Conservation (phyloP, 2,888 invertebrate species). For the Tridacna gigas region DNA sequence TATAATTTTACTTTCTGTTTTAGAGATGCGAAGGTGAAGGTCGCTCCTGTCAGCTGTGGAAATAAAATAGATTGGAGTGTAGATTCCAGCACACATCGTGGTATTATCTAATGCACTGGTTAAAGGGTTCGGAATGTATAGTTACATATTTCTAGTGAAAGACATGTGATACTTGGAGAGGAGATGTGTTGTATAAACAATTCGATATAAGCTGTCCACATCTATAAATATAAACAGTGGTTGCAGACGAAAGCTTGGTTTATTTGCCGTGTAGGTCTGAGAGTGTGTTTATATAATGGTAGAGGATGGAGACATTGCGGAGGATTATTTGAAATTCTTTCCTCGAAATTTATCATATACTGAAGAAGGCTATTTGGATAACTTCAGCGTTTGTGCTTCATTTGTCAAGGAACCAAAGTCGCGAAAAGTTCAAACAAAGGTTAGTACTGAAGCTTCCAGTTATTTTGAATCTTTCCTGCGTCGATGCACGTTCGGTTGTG, state of each 20-base stretch:
- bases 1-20: constrained; percentile 38
- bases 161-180: too few species aligned
- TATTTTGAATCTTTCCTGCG: constrained; percentile 10
- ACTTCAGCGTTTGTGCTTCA: constrained; percentile 72
- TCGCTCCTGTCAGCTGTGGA: background rate
- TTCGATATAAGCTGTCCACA: too few species aligned
- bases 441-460: background rate
- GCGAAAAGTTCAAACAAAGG: background rate
- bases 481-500: constrained; percentile 11
- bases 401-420: constrained; percentile 67
- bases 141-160: too few species aligned
- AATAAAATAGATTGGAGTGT: too few species aligned
- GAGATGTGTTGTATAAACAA: too few species aligned
- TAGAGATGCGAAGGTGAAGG: constrained; percentile 42
- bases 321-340: constrained; percentile 63
- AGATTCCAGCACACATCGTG: too few species aligned
- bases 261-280: background rate
- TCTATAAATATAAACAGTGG: too few species aligned
- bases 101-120: too few species aligned
- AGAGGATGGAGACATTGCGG: constrained; percentile 42
- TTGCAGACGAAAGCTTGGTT: too few species aligned
- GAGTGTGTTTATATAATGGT: constrained; percentile 47
- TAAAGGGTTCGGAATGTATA: too few species aligned
- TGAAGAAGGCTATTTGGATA: constrained; percentile 75
- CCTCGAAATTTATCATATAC: constrained; percentile 80